Evolutionary conservation across 2,113 vertebrate genomes (phyloP).

Genomic region (Aldabrachelys gigantea): DNA sequence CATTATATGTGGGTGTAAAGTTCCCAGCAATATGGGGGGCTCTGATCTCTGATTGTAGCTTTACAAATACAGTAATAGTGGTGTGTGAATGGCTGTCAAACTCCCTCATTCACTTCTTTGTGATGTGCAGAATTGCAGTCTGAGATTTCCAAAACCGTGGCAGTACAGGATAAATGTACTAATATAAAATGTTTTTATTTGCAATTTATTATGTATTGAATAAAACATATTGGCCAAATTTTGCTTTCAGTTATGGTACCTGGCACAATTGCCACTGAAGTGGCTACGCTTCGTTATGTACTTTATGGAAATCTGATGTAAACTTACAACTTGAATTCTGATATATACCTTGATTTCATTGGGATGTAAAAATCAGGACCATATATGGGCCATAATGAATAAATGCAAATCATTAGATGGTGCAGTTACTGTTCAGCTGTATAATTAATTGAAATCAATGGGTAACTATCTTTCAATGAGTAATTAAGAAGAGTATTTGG

Average conservation of each 20-base stretch:
- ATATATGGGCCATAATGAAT: neutral
- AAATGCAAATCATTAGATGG: neutral
- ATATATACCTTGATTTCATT: neutral
- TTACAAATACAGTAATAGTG: neutral
- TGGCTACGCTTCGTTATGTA: neutral
- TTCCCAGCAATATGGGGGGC: neutral
- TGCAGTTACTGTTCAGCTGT: conserved; percentile 28
- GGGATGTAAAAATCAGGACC: neutral
- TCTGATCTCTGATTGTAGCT: neutral
- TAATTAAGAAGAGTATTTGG: conserved; percentile 18
- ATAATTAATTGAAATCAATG: neutral
- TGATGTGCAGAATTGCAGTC: neutral
- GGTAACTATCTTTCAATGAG: conserved; percentile 28
- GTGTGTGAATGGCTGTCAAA: neutral
- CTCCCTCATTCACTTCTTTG: neutral
- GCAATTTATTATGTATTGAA: neutral
- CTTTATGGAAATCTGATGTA: neutral
- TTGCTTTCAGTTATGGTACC: neutral
- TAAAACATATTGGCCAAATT: neutral
- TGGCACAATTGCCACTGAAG: neutral
- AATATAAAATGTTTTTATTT: accelerated
- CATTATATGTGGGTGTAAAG: neutral
- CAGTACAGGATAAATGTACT: neutral
- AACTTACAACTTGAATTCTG: neutral
- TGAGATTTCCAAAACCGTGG: neutral